A percentile compares a stretch with the other conserved stretches of the same genome.
phyloP scores from a whole-genome alignment of 2,113 vertebrate genomes.

The Laticauda colubrina region DNA sequence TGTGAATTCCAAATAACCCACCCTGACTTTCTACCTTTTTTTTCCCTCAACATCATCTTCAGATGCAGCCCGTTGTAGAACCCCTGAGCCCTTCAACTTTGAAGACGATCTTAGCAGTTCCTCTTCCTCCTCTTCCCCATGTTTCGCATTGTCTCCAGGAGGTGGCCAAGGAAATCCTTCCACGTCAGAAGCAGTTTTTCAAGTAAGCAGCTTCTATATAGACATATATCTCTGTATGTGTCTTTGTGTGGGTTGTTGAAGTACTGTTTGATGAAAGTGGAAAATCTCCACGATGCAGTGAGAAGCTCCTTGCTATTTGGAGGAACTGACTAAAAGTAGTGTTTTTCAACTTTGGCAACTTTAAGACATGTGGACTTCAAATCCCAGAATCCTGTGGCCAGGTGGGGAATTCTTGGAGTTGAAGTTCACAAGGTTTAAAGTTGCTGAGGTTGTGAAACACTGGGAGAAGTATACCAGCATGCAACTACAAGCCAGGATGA shows the following conservation, averaged over 20 bases:
- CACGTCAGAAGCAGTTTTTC: slow-evolving; percentile 55
- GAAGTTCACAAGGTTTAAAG: not conserved
- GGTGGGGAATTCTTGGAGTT: not conserved
- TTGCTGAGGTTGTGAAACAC: not conserved
- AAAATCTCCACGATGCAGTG: not conserved
- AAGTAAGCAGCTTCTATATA: slow-evolving; percentile 59
- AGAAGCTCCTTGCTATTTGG: not conserved
- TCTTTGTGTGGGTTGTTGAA: not conserved
- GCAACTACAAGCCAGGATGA: not conserved
- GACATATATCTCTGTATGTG: not conserved
- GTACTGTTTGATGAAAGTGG: too few species aligned
- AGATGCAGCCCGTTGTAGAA: slow-evolving; percentile 61
- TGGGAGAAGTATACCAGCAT: not conserved
- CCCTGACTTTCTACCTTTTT: not conserved
- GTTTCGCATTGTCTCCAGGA: slow-evolving; percentile 64
- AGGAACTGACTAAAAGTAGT: not conserved
- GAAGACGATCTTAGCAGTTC: slow-evolving; percentile 78
- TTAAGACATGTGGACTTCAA: not conserved
- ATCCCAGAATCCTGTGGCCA: too few species aligned
- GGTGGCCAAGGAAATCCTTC: slow-evolving; percentile 68
- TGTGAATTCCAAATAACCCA: not conserved
- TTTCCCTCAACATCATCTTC: not conserved
- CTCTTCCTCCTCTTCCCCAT: slow-evolving; percentile 66
- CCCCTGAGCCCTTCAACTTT: slow-evolving; percentile 70
- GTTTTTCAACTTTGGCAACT: not conserved